Evolutionary conservation across 1,140 invertebrate genomes (phyloP).

Genomic region (Drosophila rufa): DNA sequence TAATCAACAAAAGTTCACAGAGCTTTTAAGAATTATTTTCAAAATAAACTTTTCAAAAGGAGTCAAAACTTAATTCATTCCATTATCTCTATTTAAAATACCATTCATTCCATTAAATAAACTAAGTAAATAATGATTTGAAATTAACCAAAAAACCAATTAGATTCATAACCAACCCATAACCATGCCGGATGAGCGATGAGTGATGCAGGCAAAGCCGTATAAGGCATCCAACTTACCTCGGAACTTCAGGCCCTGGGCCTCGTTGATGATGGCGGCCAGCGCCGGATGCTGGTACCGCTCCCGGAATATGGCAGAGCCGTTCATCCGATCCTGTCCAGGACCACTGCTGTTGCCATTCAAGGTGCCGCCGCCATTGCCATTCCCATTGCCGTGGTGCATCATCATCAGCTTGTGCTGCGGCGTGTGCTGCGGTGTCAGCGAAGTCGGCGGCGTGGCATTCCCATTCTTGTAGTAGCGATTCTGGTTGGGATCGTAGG

Average conservation of each 20-base stretch:
- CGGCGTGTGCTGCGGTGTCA: constrained; percentile 79
- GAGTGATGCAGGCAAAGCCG: constrained; percentile 24
- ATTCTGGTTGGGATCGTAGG: constrained; percentile 84
- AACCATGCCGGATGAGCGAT: constrained; percentile 47
- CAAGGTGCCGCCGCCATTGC: constrained; percentile 56
- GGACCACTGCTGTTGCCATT: constrained; percentile 64
- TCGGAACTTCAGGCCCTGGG: constrained; percentile 82
- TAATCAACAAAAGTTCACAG: background rate
- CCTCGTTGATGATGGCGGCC: constrained; percentile 82
- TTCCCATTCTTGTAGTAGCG: constrained; percentile 81
- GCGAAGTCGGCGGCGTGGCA: constrained; percentile 70
- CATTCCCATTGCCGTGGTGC: constrained; percentile 64
- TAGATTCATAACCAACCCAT: constrained; percentile 29
- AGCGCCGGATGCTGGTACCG: constrained; percentile 83
- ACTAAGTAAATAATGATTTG: background rate
- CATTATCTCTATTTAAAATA: background rate
- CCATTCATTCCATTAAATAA: background rate
- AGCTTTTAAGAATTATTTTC: background rate
- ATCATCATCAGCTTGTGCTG: constrained; percentile 64
- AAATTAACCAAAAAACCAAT: constrained; percentile 9
- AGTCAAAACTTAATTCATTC: background rate
- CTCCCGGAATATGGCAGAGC: constrained; percentile 78
- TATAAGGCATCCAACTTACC: constrained; percentile 57
- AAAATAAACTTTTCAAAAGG: background rate
- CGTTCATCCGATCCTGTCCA: constrained; percentile 54